A percentile compares a stretch with the other conserved stretches of the same genome.
Evolutionary conservation across 2,797 vertebrate genomes (phyloP).

Genomic region (Acrocephalus scirpaceus): DNA sequence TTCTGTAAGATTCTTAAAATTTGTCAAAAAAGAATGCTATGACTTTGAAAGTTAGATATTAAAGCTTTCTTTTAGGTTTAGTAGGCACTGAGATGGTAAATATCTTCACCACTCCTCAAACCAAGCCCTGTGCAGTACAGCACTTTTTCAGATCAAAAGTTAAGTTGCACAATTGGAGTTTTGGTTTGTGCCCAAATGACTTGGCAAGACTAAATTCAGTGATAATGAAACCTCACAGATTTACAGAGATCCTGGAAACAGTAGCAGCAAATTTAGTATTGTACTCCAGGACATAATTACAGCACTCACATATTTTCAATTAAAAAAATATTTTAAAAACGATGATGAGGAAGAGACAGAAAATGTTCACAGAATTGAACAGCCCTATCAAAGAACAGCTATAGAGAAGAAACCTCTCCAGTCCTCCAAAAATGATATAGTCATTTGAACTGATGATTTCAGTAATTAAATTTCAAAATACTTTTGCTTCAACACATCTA

Average conservation of each 20-base stretch:
- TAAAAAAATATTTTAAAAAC: background rate
- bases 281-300: background rate
- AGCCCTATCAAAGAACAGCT: background rate
- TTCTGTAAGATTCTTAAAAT: background rate
- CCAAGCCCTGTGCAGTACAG: background rate
- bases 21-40: background rate
- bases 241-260: background rate
- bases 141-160: background rate
- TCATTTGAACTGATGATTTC: background rate
- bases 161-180: background rate
- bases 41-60: background rate
- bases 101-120: background rate
- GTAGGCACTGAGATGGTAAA: background rate
- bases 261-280: background rate
- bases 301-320: background rate
- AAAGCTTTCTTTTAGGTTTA: background rate
- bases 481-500: background rate
- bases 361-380: background rate
- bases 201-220: background rate
- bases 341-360: background rate
- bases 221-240: background rate
- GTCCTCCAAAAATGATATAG: background rate
- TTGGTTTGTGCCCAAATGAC: background rate
- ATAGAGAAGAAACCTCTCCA: background rate
- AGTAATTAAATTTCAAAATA: background rate